Base-by-base conservation (phyloP, 2,888 invertebrate genomes). In the Cotesia congregata region DNA sequence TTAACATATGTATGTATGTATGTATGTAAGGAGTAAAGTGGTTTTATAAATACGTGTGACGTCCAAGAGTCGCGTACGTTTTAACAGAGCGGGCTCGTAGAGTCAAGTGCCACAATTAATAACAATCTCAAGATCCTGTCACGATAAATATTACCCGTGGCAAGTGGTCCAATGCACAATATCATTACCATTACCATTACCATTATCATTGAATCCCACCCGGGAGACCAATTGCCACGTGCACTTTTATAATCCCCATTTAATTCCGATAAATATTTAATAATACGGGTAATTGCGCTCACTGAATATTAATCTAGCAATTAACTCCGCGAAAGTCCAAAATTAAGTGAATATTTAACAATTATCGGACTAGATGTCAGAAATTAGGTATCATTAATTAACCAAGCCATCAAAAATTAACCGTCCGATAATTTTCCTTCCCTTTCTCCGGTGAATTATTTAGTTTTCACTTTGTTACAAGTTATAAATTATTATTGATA, bases 51-150 rank as follows among this genome's bases (percentile, higher is more conserved):
- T 72, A 50, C 12, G 20, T 64, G 30, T 73, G 60, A 73, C 73
- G 73, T 67, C 38, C 5, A 20, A 12, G n/a, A 38, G 59, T 73
- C 70, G 60, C 9, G 50, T 50, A 3, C n/a, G 17, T 20, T 67
- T 30, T n/a, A 73, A 50, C 12, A 50, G 50, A 50, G 3, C n/a
- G 7, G 41, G 12, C 6, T 61, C 30, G 12, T 12, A 50, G 50
- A 73, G 67, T 73, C 67, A 73, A 73, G 59, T 67, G 67, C 59
- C n/a, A 6, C 59, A 67, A 73, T 59, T 59, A 73, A 60, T 59
- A 20, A 59, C 17, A 30, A 30, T 30, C 30, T 30, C 50, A 20
- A 20, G 9, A n/a, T 62, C 17, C 12, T 65, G 65, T 65, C 38
- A 12, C 12, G 50, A 12, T 12, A 12, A 12, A 12, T 50, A 50